Evolutionary conservation across 2,797 vertebrate species (phyloP).

Genomic region (Malacoraja senta): DNA sequence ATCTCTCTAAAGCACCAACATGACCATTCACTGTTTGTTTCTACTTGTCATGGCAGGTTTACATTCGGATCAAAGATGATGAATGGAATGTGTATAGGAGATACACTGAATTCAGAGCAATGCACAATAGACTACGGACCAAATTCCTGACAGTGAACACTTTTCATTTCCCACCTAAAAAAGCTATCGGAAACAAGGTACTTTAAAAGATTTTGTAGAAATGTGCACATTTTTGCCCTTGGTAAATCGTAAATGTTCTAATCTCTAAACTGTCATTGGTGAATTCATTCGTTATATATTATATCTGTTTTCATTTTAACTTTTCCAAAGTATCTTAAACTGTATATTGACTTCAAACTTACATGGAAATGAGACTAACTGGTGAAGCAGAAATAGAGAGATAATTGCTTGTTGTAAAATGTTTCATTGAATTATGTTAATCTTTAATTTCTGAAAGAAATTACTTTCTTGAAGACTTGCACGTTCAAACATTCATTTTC

Average conservation of each 20-base stretch:
- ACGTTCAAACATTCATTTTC: background rate
- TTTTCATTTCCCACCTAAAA: conserved; percentile 91
- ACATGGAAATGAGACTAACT: background rate
- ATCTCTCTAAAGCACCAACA: background rate
- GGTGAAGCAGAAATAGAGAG: background rate
- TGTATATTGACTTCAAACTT: background rate
- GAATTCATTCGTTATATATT: background rate
- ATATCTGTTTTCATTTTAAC: background rate
- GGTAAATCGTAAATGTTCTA: background rate
- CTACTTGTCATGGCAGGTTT: conserved; percentile 65
- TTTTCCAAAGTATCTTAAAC: background rate
- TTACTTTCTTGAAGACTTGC: background rate
- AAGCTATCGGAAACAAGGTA: conserved; percentile 98
- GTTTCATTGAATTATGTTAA: background rate
- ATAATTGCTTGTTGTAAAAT: background rate
- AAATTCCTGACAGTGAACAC: conserved; percentile 80
- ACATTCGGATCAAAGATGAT: conserved; percentile 91
- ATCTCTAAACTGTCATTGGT: background rate
- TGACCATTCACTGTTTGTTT: conserved; percentile 36
- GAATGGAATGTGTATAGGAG: conserved; percentile 96
- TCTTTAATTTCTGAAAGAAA: background rate
- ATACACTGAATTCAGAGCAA: conserved; percentile 81
- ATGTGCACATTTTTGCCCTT: background rate
- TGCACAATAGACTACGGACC: conserved; percentile 78
- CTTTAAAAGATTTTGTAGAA: background rate